Conservation (phyloP, 2,888 invertebrate genomes). For the Asteroscopus sphinx region DNA sequence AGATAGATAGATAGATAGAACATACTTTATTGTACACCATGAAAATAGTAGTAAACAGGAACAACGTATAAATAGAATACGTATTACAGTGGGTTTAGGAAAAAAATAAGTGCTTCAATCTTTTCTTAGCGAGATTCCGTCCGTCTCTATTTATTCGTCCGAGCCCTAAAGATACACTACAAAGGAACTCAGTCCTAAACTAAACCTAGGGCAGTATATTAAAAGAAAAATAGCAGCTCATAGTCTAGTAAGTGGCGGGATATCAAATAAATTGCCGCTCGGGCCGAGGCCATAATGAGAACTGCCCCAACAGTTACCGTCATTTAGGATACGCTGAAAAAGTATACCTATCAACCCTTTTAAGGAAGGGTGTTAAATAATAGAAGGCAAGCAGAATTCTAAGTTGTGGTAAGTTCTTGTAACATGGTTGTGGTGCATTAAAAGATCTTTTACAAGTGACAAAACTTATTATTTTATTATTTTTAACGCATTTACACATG, state of each 20-base stretch:
- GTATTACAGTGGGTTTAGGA: too few species aligned
- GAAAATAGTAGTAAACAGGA: too few species aligned
- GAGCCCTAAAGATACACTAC: not conserved
- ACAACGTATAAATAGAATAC: too few species aligned
- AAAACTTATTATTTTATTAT: too few species aligned
- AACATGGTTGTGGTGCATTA: too few species aligned
- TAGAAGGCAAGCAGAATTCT: conserved; percentile 2
- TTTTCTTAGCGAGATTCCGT: too few species aligned
- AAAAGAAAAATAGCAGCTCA: conserved; percentile 54
- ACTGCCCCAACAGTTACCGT: conserved; percentile 50
- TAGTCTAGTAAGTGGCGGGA: conserved; percentile 50
- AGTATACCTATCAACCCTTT: conserved; percentile 39
- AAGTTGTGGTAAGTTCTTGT: too few species aligned
- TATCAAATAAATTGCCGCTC: conserved; percentile 61
- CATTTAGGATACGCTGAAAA: conserved; percentile 44
- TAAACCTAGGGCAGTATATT: conserved; percentile 44
- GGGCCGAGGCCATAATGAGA: conserved; percentile 48
- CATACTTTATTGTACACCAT: too few species aligned
- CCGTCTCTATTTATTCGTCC: not conserved
- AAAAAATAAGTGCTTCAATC: too few species aligned
- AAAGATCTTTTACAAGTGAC: too few species aligned
- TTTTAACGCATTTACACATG: too few species aligned
- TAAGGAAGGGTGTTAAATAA: conserved; percentile 11
- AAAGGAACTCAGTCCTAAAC: conserved; percentile 12
- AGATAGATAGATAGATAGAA: too few species aligned